A percentile compares a stretch with the other conserved stretches of the same genome.
phyloP scores from a whole-genome alignment of 2,797 vertebrate genomes.

The Tarsius wallacei region DNA sequence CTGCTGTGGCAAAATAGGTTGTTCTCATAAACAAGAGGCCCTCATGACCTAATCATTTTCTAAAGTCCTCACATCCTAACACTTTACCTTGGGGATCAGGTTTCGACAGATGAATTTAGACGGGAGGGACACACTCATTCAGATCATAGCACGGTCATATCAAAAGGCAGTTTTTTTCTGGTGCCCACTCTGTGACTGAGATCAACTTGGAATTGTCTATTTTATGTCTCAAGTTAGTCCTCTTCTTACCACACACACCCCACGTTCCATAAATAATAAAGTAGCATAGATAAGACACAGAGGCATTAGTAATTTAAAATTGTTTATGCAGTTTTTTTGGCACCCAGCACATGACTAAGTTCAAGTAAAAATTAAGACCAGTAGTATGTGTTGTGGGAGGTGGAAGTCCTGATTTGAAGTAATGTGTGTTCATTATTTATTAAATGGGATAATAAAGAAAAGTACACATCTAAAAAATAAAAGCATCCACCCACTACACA shows the following conservation, averaged over 20 bases:
- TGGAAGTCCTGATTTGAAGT: constrained; percentile 42
- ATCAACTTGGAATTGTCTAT: neutral
- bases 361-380: neutral
- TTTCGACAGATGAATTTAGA: neutral
- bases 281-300: constrained; percentile 25
- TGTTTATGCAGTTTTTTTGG: neutral
- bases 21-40: neutral
- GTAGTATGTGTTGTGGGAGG: neutral
- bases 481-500: neutral
- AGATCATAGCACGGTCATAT: neutral
- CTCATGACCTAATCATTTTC: neutral
- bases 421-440: neutral
- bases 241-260: neutral
- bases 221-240: constrained; percentile 8
- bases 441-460: neutral
- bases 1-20: neutral
- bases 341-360: neutral
- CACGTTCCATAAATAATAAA: constrained; percentile 30
- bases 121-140: neutral
- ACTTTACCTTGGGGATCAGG: neutral
- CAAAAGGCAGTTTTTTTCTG: neutral
- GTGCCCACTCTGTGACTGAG: neutral
- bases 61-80: neutral
- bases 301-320: constrained; percentile 4
- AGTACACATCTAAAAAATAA: neutral